Percentiles rank a stretch among this genome's conserved stretches.
phyloP scores from a whole-genome alignment of 1,140 invertebrate species.

The Halesus radiatus region DNA sequence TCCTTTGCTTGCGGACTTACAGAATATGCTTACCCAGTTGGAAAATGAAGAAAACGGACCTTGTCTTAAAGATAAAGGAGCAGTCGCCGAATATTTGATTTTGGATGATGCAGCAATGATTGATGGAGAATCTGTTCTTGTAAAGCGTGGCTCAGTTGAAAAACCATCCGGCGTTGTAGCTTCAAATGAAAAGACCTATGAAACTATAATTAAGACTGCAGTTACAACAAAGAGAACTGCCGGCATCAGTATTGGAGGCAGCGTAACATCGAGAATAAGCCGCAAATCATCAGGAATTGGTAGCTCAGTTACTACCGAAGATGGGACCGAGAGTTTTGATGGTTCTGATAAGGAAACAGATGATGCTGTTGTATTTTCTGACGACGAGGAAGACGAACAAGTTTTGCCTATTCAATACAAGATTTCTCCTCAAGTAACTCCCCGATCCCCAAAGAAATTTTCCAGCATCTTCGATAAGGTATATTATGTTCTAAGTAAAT shows the following conservation, averaged over 20 bases:
- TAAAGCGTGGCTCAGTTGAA: neutral
- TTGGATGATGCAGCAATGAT: constrained; percentile 57
- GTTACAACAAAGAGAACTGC: constrained; percentile 56
- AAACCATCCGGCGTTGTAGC: neutral
- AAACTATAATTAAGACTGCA: neutral
- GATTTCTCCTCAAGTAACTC: constrained; percentile 19
- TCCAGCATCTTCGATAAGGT: constrained; percentile 43
- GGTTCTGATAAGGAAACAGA: constrained; percentile 77
- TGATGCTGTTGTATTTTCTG: constrained; percentile 80
- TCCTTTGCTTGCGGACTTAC: constrained; percentile 45
- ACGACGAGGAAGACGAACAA: constrained; percentile 70
- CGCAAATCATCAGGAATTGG: constrained; percentile 58
- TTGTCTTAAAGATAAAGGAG: constrained; percentile 60
- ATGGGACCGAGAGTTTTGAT: constrained; percentile 72
- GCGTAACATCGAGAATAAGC: constrained; percentile 52
- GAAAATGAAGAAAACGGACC: constrained; percentile 55
- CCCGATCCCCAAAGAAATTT: constrained; percentile 25
- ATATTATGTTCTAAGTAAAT: constrained; percentile 34
- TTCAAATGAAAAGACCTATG: constrained; percentile 46
- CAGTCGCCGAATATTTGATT: constrained; percentile 63
- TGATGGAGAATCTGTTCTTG: constrained; percentile 44
- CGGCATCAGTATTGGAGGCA: constrained; percentile 48
- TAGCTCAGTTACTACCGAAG: constrained; percentile 63
- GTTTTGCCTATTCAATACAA: constrained; percentile 61
- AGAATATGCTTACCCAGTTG: constrained; percentile 49